A percentile compares a stretch with the other conserved stretches of the same genome.
Evolutionary conservation across 2,888 invertebrate species (phyloP).

Genomic region (Dusona sp.): DNA sequence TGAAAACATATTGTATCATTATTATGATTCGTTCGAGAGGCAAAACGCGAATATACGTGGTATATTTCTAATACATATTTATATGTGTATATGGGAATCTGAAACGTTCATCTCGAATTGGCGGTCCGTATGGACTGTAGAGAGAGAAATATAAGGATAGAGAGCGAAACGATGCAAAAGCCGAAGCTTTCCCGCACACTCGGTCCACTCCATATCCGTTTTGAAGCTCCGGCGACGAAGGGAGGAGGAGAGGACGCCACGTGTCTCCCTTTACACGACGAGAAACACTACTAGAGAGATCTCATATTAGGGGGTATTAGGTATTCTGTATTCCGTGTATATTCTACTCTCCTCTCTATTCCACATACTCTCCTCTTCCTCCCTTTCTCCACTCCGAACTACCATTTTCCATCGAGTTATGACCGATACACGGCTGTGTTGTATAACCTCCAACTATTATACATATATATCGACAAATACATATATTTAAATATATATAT

Average conservation of each 20-base stretch:
- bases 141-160: not conserved
- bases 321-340: slow-evolving; percentile 65
- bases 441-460: slow-evolving; percentile 35
- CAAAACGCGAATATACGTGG: slow-evolving; percentile 20
- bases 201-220: slow-evolving; percentile 61
- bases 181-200: slow-evolving; percentile 64
- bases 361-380: not conserved
- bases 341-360: slow-evolving; percentile 13
- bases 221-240: not conserved
- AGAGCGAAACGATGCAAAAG: not conserved
- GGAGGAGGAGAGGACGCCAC: slow-evolving; percentile 28
- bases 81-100: slow-evolving; percentile 25
- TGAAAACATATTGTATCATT: slow-evolving; percentile 47
- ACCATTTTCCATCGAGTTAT: slow-evolving; percentile 71
- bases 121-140: slow-evolving; percentile 16
- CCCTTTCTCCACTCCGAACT: slow-evolving; percentile 49
- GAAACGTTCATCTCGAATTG: slow-evolving; percentile 60
- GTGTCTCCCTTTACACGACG: slow-evolving; percentile 32
- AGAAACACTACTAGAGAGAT: slow-evolving; percentile 46
- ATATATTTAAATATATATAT: slow-evolving; percentile 2
- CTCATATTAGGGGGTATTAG: slow-evolving; percentile 66
- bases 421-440: slow-evolving; percentile 68
- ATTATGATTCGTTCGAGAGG: slow-evolving; percentile 52
- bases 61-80: slow-evolving; percentile 8
- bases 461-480: not conserved